A percentile compares a stretch with the other conserved stretches of the same genome.
phyloP scores from a whole-genome alignment of 2,113 vertebrate genomes.

The Echinops telfairi region DNA sequence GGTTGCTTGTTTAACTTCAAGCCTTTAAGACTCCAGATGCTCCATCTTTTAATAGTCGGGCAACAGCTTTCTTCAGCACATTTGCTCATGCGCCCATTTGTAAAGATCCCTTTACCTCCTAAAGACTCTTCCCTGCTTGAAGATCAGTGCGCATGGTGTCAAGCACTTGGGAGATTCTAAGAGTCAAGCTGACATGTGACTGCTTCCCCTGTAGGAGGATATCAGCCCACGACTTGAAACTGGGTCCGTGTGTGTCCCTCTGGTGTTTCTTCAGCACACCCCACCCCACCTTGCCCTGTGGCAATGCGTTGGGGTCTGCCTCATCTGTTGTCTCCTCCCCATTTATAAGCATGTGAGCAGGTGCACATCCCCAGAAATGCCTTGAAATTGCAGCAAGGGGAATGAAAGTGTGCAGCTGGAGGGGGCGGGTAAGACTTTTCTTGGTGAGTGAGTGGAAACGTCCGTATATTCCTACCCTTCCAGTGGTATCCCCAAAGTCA shows the following conservation, averaged over 20 bases:
- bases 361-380: too few species aligned
- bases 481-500: background rate
- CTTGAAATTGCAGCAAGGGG: background rate
- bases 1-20: too few species aligned
- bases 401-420: background rate
- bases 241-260: background rate
- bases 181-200: background rate
- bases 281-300: too few species aligned
- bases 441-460: too few species aligned
- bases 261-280: background rate
- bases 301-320: background rate
- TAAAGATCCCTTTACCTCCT: background rate
- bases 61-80: too few species aligned
- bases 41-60: too few species aligned
- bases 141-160: background rate
- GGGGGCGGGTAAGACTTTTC: background rate
- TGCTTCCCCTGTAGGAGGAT: accelerated
- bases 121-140: background rate
- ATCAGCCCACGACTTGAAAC: background rate
- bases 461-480: background rate
- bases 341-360: background rate
- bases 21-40: too few species aligned
- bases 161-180: background rate
- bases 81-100: too few species aligned
- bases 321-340: background rate